These are phyloP conservation scores for Lepisosteus oculatus DNA, from an alignment of 2,113 vertebrate genomes.

Conservation along the genomic window DNA sequence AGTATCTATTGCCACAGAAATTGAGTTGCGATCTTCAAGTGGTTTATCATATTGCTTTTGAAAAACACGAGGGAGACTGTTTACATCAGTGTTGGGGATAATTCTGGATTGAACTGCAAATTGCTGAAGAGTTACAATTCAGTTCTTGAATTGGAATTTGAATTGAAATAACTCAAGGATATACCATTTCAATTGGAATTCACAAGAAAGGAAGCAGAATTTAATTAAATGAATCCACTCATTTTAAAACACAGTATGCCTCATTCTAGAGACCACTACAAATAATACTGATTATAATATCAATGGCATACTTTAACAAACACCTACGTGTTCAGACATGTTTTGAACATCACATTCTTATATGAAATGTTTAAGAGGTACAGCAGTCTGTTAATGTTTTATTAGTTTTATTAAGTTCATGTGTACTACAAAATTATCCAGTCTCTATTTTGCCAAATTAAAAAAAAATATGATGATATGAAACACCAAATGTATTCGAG, in stretches of 20 bases:
- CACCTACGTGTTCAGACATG: not conserved
- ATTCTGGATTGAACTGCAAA: too few relatives aligned
- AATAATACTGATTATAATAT: not conserved
- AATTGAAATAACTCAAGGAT: not conserved
- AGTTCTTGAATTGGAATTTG: not conserved
- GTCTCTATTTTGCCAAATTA: not conserved
- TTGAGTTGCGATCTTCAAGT: too few relatives aligned
- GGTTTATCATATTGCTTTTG: too few relatives aligned
- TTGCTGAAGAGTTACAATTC: too few relatives aligned
- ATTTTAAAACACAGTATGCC: not conserved
- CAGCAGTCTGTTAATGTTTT: not conserved
- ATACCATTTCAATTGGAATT: not conserved
- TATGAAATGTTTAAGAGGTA: not conserved
- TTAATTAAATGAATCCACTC: not conserved
- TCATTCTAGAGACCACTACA: not conserved
- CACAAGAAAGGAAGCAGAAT: not conserved
- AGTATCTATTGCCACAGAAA: too few relatives aligned
- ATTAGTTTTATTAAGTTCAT: not conserved
- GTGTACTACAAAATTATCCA: not conserved
- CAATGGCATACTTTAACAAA: not conserved
- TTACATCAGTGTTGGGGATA: too few relatives aligned
- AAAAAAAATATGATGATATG: not conserved
- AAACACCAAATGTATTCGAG: not conserved
- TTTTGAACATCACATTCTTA: too few relatives aligned
- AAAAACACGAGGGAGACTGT: too few relatives aligned